Evolutionary conservation across 2,113 vertebrate genomes (phyloP).

Genomic region (Chrysemys picta): DNA sequence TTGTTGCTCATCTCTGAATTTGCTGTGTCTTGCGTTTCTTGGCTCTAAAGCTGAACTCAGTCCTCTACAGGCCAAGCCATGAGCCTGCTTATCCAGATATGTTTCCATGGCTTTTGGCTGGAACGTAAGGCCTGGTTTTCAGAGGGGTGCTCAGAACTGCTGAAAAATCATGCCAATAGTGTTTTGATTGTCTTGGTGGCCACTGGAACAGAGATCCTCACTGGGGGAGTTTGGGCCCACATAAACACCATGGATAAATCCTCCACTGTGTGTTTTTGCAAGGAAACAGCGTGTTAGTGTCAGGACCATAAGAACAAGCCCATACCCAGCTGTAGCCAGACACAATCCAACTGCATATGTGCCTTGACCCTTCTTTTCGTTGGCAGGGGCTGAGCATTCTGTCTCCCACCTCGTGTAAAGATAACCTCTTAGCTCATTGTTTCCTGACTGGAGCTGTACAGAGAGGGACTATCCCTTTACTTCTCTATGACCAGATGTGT

Average conservation of each 20-base stretch:
- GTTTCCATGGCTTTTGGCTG: too few relatives aligned
- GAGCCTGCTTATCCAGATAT: neutral
- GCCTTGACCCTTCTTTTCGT: neutral
- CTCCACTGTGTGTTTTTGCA: neutral
- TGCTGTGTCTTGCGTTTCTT: neutral
- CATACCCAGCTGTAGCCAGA: neutral
- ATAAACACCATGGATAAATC: neutral
- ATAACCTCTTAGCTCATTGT: neutral
- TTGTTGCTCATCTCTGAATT: neutral
- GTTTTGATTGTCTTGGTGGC: neutral
- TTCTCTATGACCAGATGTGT: neutral
- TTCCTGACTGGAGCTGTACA: neutral
- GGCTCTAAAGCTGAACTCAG: neutral
- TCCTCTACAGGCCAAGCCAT: neutral
- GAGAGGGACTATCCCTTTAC: neutral
- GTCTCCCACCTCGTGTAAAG: too few relatives aligned
- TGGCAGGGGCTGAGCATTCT: neutral
- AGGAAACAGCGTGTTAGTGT: neutral
- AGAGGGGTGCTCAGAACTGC: neutral
- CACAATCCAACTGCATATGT: neutral
- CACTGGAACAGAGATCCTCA: neutral
- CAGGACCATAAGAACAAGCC: neutral
- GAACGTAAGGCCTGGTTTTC: neutral
- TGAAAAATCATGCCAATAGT: neutral
- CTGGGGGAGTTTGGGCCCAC: neutral